These are phyloP conservation scores for Ochropleura plecta DNA, from an alignment of 2,888 invertebrate species.

Conservation along the genomic window DNA sequence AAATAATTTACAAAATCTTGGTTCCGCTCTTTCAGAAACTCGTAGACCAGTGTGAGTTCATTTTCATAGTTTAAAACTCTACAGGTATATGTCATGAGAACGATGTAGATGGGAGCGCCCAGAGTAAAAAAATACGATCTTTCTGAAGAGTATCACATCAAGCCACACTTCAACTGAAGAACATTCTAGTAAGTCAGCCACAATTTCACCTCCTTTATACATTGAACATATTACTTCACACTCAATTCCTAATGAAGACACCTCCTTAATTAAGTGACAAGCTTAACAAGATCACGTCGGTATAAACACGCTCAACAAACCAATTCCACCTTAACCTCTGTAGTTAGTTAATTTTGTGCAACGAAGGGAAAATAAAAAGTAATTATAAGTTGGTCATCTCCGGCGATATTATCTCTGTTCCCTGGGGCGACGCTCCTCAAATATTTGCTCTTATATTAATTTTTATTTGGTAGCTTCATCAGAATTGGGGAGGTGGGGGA, in stretches of 20 bases:
- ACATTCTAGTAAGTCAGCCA: not conserved
- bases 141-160: not conserved
- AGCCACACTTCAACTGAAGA: not conserved
- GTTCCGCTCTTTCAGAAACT: too few relatives aligned
- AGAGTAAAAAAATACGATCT: not conserved
- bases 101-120: too few relatives aligned
- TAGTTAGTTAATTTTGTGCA: slow-evolving; percentile 70
- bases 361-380: slow-evolving; percentile 79
- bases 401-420: slow-evolving; percentile 73
- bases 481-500: slow-evolving; percentile 34
- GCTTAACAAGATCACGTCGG: not conserved
- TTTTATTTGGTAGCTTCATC: slow-evolving; percentile 66
- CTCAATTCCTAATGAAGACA: not conserved
- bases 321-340: slow-evolving; percentile 46
- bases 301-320: slow-evolving; percentile 44
- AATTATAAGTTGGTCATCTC: slow-evolving; percentile 82
- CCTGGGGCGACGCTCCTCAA: slow-evolving; percentile 69
- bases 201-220: too few relatives aligned
- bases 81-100: too few relatives aligned
- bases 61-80: too few relatives aligned
- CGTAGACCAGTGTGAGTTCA: too few relatives aligned
- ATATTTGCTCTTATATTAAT: slow-evolving; percentile 71
- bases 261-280: slow-evolving; percentile 1
- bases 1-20: too few relatives aligned
- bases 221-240: not conserved